Base-by-base conservation (phyloP, 2,797 vertebrate genomes). In the Sebastes aleutianus region DNA sequence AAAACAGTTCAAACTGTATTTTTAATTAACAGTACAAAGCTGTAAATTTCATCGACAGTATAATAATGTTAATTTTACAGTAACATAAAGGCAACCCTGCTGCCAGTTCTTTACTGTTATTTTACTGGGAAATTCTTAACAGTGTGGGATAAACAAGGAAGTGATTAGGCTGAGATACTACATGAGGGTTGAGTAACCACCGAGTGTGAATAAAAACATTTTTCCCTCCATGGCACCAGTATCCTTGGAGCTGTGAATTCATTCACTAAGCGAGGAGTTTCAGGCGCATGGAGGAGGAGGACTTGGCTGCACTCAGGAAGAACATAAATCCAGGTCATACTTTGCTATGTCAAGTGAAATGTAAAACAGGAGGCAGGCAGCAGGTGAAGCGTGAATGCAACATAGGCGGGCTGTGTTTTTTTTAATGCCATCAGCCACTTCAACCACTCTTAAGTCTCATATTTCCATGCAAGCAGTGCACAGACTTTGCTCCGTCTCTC, bases 361-460 rank as follows among this genome's bases (percentile, higher is more conserved):
- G 79, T 85, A 88, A 87, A 90, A 43, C 83, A 85, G 80, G 79
- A 73, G 70, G 76, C 70, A 74, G 74, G 70, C 66, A 74, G 56
- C 83, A 89, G 80, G 85, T 88, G 92, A 86, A 70, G 76, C 81
- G 84, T 83, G 78, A 84, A 68, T 12, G 43, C 43, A 47, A 36
- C 70, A 24, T 12, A 18, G 24, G 22, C 75, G 47, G 67, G 61
- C 65, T 27, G 65, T 50, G 82, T 26, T 80, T n/a, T n/a, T 47
- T 63, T 47, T 63, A 57, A 58, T 69, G 61, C 27, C 70, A 3
- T 11, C 79, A 39, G 43, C n/a, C 68, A 50, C 53, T 39, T 64
- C 63, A 74, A 31, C 26, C 36, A 14, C 67, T 70, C 26, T 36
- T 56, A n/a, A 54, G 50, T 13, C 80, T 82, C 74, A 18, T 0